Evolutionary conservation across 2,888 invertebrate species (phyloP).

Genomic region (Caenorhabditis japonica): DNA sequence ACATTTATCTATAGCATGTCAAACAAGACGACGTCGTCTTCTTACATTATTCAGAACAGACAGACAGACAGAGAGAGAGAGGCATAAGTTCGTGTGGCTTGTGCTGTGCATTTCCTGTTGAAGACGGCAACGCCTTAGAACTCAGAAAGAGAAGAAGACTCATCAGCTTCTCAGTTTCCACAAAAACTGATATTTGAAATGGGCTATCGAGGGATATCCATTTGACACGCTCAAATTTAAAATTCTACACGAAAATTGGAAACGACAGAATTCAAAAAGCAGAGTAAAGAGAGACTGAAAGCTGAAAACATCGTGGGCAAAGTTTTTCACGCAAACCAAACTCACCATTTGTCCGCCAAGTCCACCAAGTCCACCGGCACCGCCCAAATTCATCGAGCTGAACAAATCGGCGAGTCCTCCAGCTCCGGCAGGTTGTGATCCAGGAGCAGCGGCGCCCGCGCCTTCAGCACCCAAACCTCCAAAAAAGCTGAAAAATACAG

Average conservation of each 20-base stretch:
- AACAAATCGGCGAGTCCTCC: conserved; percentile 26
- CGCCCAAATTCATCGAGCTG: conserved; percentile 16
- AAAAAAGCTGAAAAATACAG: conserved; percentile 2
- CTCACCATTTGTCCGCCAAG: no score
- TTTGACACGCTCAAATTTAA: not conserved
- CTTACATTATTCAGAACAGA: conserved; percentile 57
- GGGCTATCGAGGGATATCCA: conserved; percentile 12
- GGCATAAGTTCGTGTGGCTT: conserved; percentile 17
- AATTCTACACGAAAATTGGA: no score
- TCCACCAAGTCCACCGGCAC: no score
- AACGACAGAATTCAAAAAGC: no score
- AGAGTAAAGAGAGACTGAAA: no score
- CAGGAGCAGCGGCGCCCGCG: conserved; percentile 16
- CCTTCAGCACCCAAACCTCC: conserved; percentile 2
- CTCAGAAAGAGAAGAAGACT: conserved; percentile 17
- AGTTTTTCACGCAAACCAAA: not conserved
- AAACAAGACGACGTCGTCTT: conserved; percentile 40
- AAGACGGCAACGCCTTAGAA: conserved; percentile 11
- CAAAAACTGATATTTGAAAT: conserved; percentile 45
- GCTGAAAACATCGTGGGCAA: no score
- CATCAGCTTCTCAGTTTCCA: conserved; percentile 46
- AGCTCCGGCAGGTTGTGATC: conserved; percentile 12
- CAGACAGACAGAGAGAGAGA: not conserved
- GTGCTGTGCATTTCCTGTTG: conserved; percentile 38
- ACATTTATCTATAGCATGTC: conserved; percentile 55